phyloP scores from a whole-genome alignment of 2,888 invertebrate species.

The Andrena marginata region DNA sequence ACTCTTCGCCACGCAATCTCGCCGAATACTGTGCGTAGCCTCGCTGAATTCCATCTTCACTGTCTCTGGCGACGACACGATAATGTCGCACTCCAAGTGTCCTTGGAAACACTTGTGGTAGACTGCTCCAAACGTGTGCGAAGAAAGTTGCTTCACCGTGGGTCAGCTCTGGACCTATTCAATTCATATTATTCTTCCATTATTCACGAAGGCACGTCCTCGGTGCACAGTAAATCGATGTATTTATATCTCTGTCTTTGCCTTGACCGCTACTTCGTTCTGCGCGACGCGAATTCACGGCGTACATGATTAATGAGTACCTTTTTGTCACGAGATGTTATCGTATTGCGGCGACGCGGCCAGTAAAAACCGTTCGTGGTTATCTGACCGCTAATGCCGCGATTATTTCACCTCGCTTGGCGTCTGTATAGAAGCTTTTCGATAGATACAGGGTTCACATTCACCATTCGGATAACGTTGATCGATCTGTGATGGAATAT shows the following conservation, averaged over 20 bases:
- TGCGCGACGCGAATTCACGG: conserved; percentile 49
- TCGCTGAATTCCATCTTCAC: conserved; percentile 43
- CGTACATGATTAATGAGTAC: conserved; percentile 58
- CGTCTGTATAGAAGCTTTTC: not conserved
- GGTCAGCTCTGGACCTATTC: not conserved
- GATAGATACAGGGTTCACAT: not conserved
- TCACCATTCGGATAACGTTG: not conserved
- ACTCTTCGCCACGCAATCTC: conserved; percentile 64
- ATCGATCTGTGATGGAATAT: not conserved
- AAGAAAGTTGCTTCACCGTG: too few species aligned
- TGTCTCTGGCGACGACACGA: too few species aligned
- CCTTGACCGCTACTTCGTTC: conserved; percentile 2
- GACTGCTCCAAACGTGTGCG: too few species aligned
- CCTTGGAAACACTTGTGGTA: too few species aligned
- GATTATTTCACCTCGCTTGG: conserved; percentile 33
- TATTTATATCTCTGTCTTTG: conserved; percentile 42
- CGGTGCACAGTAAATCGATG: conserved; percentile 9
- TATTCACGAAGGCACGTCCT: not conserved
- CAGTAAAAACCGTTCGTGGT: conserved; percentile 51
- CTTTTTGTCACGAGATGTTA: conserved; percentile 58
- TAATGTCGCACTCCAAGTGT: too few species aligned
- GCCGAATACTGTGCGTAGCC: conserved; percentile 36
- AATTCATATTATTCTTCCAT: not conserved
- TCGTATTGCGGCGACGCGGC: conserved; percentile 45
- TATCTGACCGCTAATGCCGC: conserved; percentile 52